Evolutionary conservation across 23 tunicate genomes (phyloP), one percentile per base, ranked within the genome.

Genomic region (Trididemnum nubilum): DNA sequence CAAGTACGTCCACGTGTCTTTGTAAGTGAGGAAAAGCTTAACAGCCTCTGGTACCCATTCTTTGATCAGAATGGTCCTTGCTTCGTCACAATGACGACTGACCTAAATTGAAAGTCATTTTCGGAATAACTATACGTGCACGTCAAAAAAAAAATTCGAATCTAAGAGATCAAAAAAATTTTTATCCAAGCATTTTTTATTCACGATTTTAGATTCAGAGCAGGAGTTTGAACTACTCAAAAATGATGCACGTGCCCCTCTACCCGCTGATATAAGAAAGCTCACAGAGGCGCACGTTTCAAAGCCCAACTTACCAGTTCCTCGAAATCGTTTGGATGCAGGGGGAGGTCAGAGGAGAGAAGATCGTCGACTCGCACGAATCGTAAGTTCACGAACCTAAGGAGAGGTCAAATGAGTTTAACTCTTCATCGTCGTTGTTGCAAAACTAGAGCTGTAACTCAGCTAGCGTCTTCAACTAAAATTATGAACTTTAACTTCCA

Each of bases 301-400:
- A n/a, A n/a, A n/a, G n/a, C n/a, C n/a, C n/a, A n/a, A n/a, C 83
- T 51, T 52, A 92, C 97, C 82, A 76, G 82, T 33, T 71, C 88
- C 58, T 92, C 97, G 83, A 92, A 92, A 18, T 87, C 85, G 26
- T 66, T 65, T 30, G 97, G 97, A 60, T 92, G 97, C 51, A 92
- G 70, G 28, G 92, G 97, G 15, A 92, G 72, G 24, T 78, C 72
- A 18, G 91, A 77, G 30, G 67, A 59, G 12, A 77, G 50, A 0
- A 92, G 76, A 63, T 82, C 64, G 19, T 33, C 79, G 25, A 82
- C 27, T 40, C 83, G 37, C 38, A 92, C 88, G 78, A 84, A 92
- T 25, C 97, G 81, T 21, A 92, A 58, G 26, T 71, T 34, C 37
- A 25, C 24, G 34, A 88, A 92, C 51, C 97, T 92, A 72, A 34